Percentiles rank a stretch among this genome's conserved stretches.
These are phyloP conservation scores for Cremastinae sp. DNA, from an alignment of 2,888 invertebrate genomes.

Conservation along the genomic window DNA sequence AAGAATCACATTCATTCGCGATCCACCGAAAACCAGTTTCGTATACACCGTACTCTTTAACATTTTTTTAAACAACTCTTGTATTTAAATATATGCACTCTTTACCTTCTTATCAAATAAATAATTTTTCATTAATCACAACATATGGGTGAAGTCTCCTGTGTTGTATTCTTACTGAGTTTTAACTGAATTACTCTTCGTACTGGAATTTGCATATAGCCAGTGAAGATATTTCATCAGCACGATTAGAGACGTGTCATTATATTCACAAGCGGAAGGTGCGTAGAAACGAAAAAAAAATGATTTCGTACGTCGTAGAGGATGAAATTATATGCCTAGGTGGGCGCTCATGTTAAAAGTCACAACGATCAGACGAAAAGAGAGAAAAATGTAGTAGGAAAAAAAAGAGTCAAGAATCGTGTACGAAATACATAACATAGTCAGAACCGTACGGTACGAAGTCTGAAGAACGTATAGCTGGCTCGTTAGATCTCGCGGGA, in stretches of 20 bases:
- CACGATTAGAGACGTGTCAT: slow-evolving; percentile 60
- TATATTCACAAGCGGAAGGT: slow-evolving; percentile 47
- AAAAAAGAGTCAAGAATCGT: slow-evolving; percentile 55
- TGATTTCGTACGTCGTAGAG: slow-evolving; percentile 55
- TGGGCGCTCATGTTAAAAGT: slow-evolving; percentile 51
- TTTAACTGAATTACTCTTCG: no score
- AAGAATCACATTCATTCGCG: no score
- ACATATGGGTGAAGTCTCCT: no score
- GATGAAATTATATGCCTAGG: slow-evolving; percentile 49
- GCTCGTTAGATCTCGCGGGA: slow-evolving; percentile 72
- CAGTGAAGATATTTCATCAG: slow-evolving; percentile 60
- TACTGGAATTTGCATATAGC: slow-evolving; percentile 41
- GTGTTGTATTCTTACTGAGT: no score
- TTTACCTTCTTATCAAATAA: no score
- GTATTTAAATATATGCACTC: no score
- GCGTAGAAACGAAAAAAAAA: slow-evolving; percentile 32
- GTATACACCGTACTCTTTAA: no score
- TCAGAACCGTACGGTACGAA: slow-evolving; percentile 34
- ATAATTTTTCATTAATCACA: no score
- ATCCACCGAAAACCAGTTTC: no score
- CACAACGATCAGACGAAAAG: slow-evolving; percentile 37
- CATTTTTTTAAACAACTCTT: no score
- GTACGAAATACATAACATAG: slow-evolving; percentile 42
- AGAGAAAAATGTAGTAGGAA: slow-evolving; percentile 46
- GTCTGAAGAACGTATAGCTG: slow-evolving; percentile 50